These are phyloP conservation scores for Sebastes taczanowskii DNA, from an alignment of 2,797 vertebrate species.

Conservation along the genomic window DNA sequence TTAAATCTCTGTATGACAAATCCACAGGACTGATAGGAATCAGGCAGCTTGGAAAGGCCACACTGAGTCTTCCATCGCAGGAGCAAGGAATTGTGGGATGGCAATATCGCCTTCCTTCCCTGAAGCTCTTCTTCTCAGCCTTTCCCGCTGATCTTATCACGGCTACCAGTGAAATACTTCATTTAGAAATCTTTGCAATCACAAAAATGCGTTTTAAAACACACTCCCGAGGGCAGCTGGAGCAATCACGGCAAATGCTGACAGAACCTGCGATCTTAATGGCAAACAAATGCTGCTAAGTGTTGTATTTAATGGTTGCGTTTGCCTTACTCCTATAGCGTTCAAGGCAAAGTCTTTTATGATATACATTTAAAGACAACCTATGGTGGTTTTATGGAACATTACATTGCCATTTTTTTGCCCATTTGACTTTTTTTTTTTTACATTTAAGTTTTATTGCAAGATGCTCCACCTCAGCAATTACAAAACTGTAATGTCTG, in stretches of 20 bases:
- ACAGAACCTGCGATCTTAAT: neutral
- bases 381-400: neutral
- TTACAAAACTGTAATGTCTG: neutral
- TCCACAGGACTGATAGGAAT: slow-evolving; percentile 5
- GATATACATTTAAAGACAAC: neutral
- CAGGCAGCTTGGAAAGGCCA: neutral
- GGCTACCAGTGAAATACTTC: neutral
- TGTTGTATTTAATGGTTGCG: neutral
- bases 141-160: slow-evolving; percentile 14
- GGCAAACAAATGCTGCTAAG: neutral
- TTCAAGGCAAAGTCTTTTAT: neutral
- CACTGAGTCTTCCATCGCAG: neutral
- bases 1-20: neutral
- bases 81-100: slow-evolving; percentile 1
- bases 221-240: neutral
- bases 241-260: neutral
- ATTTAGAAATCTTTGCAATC: slow-evolving; percentile 4
- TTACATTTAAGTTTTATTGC: neutral
- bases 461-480: neutral
- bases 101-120: neutral
- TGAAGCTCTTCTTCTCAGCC: slow-evolving; percentile 1
- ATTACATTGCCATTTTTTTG: neutral
- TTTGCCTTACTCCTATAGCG: neutral
- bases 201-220: slow-evolving; percentile 9
- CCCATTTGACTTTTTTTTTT: neutral